Evolutionary conservation across 2,888 invertebrate genomes (phyloP).

Genomic region (Deroplatys truncata): DNA sequence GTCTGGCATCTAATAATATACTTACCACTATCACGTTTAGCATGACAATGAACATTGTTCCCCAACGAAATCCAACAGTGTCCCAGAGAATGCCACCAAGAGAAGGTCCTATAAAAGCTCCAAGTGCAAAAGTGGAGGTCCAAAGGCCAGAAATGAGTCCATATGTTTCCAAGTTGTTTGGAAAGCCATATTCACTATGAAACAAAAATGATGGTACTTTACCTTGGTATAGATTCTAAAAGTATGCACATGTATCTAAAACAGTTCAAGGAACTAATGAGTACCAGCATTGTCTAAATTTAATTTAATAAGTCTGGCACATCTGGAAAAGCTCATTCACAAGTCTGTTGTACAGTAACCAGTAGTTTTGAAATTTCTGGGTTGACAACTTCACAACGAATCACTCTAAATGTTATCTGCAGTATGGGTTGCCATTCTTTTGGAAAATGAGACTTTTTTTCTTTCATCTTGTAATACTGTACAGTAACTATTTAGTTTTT

Average conservation of each 20-base stretch:
- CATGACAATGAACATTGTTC: constrained; percentile 65
- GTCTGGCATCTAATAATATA: not conserved
- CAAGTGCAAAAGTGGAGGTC: constrained; percentile 85
- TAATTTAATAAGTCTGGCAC: too few relatives aligned
- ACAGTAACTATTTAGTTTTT: too few relatives aligned
- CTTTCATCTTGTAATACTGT: too few relatives aligned
- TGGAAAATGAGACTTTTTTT: too few relatives aligned
- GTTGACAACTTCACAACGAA: too few relatives aligned
- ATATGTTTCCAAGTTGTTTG: constrained; percentile 83
- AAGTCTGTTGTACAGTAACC: too few relatives aligned
- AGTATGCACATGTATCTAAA: not conserved
- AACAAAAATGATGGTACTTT: not conserved
- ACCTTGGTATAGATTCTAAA: not conserved
- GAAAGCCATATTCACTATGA: constrained; percentile 65
- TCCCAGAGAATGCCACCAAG: constrained; percentile 71
- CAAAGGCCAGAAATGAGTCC: constrained; percentile 86
- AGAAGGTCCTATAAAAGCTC: constrained; percentile 80
- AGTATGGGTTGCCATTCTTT: too few relatives aligned
- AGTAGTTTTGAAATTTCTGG: too few relatives aligned
- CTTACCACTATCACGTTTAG: constrained; percentile 63
- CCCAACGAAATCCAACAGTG: constrained; percentile 64
- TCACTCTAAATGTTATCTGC: too few relatives aligned
- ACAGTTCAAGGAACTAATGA: too few relatives aligned
- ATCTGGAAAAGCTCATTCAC: too few relatives aligned
- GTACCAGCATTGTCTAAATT: too few relatives aligned